Percentiles rank a stretch among this genome's conserved stretches.
Conservation (phyloP, 2,797 vertebrate species). For the Phrynocephalus vlangalii region DNA sequence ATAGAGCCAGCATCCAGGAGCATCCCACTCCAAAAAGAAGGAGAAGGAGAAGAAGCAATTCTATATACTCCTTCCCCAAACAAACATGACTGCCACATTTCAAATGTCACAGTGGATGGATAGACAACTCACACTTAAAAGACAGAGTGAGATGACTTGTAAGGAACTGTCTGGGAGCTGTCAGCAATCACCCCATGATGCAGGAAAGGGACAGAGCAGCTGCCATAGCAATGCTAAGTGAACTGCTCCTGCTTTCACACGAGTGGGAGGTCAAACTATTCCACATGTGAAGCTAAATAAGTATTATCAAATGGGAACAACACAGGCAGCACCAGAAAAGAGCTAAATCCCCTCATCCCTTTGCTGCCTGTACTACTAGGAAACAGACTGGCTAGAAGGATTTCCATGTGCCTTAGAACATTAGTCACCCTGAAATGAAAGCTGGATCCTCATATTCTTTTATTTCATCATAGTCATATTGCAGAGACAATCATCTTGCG, state of each 20-base stretch:
- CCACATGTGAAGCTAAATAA: constrained; percentile 55
- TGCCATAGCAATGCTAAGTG: constrained; percentile 15
- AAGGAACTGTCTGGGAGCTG: constrained; percentile 8
- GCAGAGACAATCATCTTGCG: not conserved
- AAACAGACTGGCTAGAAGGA: not conserved
- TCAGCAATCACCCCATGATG: not conserved
- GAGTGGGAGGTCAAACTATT: constrained; percentile 24
- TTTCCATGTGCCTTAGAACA: not conserved
- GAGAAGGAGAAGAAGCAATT: not conserved
- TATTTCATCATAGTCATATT: not conserved
- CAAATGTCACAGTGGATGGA: constrained; percentile 20
- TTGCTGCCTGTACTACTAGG: not conserved
- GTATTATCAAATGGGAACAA: constrained; percentile 26
- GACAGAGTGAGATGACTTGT: not conserved
- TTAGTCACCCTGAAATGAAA: not conserved
- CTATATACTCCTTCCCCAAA: not conserved
- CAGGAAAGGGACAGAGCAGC: constrained; percentile 28
- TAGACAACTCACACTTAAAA: constrained; percentile 13
- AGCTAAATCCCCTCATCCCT: not conserved
- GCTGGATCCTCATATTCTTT: not conserved
- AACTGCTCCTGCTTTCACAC: constrained; percentile 29
- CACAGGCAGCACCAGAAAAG: not conserved
- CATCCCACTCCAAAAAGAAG: not conserved
- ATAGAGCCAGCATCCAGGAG: not conserved
- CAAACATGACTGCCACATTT: not conserved